A percentile compares a stretch with the other conserved stretches of the same genome.
Evolutionary conservation across 2,888 invertebrate genomes (phyloP).

Genomic region (Exephanes ischioxanthus): DNA sequence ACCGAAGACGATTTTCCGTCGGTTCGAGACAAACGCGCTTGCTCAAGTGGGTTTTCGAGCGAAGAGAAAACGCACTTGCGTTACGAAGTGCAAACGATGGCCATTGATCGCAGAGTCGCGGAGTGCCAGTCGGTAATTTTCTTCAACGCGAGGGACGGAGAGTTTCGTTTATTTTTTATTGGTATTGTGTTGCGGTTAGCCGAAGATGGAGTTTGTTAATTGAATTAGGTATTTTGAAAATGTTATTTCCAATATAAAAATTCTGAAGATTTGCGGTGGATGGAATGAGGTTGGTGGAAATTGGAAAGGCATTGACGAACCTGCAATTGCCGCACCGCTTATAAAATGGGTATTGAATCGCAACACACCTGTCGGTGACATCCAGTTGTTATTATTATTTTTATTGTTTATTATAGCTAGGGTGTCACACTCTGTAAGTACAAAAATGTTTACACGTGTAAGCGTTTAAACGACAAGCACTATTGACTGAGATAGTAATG

Average conservation of each 20-base stretch:
- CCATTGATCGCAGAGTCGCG: neutral
- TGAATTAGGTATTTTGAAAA: slow-evolving; percentile 13
- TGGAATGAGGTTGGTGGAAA: neutral
- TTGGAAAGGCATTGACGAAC: neutral
- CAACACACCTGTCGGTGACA: neutral
- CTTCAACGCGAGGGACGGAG: neutral
- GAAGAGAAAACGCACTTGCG: slow-evolving; percentile 3
- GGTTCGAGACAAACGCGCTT: neutral
- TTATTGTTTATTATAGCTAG: too few species aligned
- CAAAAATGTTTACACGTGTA: too few species aligned
- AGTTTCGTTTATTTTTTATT: neutral
- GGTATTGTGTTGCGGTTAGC: neutral
- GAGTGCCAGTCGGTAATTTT: neutral
- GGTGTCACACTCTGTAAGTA: too few species aligned
- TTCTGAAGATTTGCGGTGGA: slow-evolving; percentile 9
- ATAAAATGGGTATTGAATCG: neutral
- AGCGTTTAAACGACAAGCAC: too few species aligned
- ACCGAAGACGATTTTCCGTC: neutral
- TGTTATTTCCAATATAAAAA: neutral
- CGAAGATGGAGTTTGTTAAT: neutral
- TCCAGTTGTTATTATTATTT: neutral
- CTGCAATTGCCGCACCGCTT: neutral
- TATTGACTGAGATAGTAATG: too few species aligned
- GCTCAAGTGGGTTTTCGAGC: neutral
- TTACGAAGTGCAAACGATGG: neutral